phyloP scores from a whole-genome alignment of 2,113 vertebrate species.

The Pangasianodon hypophthalmus region DNA sequence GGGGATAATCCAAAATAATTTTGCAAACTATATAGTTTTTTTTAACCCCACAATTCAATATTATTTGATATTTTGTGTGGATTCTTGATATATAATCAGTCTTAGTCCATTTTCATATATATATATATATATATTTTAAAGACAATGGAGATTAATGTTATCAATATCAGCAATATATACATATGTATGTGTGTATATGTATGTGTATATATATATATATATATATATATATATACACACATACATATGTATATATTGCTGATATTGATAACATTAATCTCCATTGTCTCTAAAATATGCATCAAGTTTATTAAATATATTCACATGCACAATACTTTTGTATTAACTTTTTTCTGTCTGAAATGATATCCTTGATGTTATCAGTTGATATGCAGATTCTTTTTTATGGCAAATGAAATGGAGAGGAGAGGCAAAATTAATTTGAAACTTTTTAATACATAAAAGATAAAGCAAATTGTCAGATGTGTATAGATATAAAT shows the following conservation, averaged over 20 bases:
- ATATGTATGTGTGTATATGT: too few species aligned
- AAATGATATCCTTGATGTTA: constrained; percentile 27
- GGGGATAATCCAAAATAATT: not conserved
- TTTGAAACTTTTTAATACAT: constrained; percentile 62
- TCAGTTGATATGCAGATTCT: constrained; percentile 29
- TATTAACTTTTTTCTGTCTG: constrained; percentile 20
- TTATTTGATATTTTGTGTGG: too few species aligned
- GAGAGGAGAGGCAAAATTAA: constrained; percentile 13
- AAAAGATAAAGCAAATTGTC: constrained; percentile 47
- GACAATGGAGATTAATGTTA: too few species aligned
- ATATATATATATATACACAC: too few species aligned
- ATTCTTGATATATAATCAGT: not conserved
- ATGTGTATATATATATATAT: too few species aligned
- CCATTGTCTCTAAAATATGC: constrained; percentile 76
- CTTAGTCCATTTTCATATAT: not conserved
- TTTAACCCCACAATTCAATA: not conserved
- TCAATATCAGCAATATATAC: too few species aligned
- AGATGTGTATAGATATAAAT: constrained; percentile 31
- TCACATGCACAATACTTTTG: constrained; percentile 24
- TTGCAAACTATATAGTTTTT: not conserved
- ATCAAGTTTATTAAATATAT: constrained; percentile 61
- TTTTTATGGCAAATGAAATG: constrained; percentile 8
- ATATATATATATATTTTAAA: too few species aligned
- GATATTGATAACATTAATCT: constrained; percentile 79
- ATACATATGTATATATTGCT: too few species aligned